Base-by-base conservation (phyloP, 37 sponge, comb jelly and placozoan genomes). In the Geodia barretti region DNA sequence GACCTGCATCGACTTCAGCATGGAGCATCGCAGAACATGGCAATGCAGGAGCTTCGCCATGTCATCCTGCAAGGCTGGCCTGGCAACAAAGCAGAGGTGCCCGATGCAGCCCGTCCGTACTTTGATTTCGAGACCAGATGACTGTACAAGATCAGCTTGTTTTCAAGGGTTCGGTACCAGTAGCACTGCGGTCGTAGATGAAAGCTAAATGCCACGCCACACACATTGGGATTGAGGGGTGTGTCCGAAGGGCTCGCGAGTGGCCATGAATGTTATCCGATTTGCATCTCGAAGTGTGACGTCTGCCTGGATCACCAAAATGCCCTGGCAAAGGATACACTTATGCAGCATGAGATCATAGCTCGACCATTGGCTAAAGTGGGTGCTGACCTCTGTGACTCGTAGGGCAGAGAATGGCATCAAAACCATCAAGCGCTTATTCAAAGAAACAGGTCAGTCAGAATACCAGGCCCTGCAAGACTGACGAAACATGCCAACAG, bases 401-500 rank as follows among this genome's bases (percentile, higher is more conserved):
- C 69, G 25, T 5, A 85, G 78, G 40, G 86, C 73, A 2, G 74
- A 85, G 62, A 72, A 78, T 77, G 86, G 79, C 4, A 79, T 85
- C 34, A 77, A 85, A 42, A 84, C 71, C 2, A 63, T 84, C 32
- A 76, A 84, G 60, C 60, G 77, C n/a, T 42, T 76, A n/a, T 71
- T 85, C 63, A 25, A 28, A 33, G 69, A 67, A 41, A 41, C 79
- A 19, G 58, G 70, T 31, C 24, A 36, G 25, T 83, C 76, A 28
- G 78, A 84, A 32, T 84, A 71, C 43, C 62, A 61, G n/a, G 86
- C 86, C 25, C 38, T 85, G 32, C 72, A 78, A 0, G 86, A 85
- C 25, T 85, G 78, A 64, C 35, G 86, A 26, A 78, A 78, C 39
- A 76, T 77, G 1, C 77, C 76, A 8, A 61, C 84, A 17, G 75